A percentile compares a stretch with the other conserved stretches of the same genome.
Evolutionary conservation across 1,140 invertebrate species (phyloP).

Genomic region (Parapsyche elsis): DNA sequence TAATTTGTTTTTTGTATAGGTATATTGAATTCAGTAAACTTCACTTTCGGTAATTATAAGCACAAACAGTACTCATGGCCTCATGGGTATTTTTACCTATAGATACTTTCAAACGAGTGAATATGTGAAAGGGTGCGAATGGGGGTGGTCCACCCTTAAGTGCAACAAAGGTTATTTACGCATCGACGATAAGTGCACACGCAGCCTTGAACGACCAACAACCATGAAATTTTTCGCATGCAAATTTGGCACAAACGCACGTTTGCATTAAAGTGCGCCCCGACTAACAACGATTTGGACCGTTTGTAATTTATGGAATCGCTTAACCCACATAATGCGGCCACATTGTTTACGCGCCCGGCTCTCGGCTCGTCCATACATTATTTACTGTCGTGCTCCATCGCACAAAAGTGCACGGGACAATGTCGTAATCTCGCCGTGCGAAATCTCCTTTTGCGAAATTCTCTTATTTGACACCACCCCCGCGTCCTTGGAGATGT

Average conservation of each 20-base stretch:
- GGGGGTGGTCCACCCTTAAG: background rate
- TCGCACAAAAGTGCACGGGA: background rate
- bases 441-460: conserved; percentile 11
- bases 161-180: conserved; percentile 34
- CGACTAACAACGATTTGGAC: conserved; percentile 41
- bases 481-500: background rate
- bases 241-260: conserved; percentile 51
- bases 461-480: background rate
- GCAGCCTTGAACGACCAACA: conserved; percentile 55
- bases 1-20: too few species aligned
- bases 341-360: conserved; percentile 38
- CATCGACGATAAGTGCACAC: conserved; percentile 36
- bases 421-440: background rate
- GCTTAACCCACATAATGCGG: conserved; percentile 53
- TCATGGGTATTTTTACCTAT: too few species aligned
- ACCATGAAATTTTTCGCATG: conserved; percentile 53
- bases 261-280: conserved; percentile 28
- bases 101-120: background rate
- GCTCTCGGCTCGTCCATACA: conserved; percentile 14
- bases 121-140: background rate
- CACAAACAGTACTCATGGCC: too few species aligned
- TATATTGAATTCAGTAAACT: too few species aligned
- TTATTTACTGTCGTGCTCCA: conserved; percentile 26
- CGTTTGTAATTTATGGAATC: conserved; percentile 55
- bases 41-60: too few species aligned